Base-by-base conservation (phyloP, 2,113 vertebrate species). In the Thymallus thymallus region DNA sequence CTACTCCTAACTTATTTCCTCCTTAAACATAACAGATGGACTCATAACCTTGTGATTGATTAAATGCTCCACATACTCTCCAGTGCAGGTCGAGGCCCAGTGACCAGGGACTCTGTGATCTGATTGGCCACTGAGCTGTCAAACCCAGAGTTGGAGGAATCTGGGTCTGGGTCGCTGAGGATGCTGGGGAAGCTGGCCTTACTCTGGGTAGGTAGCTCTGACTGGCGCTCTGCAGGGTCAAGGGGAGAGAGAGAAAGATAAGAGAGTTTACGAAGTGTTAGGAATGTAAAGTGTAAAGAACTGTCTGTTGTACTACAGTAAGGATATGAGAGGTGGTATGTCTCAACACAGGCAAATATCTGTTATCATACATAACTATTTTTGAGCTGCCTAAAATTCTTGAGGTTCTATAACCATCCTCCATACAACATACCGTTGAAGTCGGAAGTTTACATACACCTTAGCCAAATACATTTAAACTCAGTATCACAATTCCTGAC, bases 131-230 rank as follows among this genome's bases (percentile, higher is more conserved):
- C 94, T 0, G 96, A 98, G 89, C 96, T 98, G 94, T 99, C 97
- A 71, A 98, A 98, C 18, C 96, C 98, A 0, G 98, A 99, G 90
- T 97, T 98, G 58, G 97, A 99, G 1, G 97, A 99, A 85, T 99
- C 98, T 5, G 97, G 98, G 76, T 99, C 97, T 0, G 98, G 97
- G 87, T 99, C 97, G 1, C 95, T 98, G 68, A 99, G 95, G 84
- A 99, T 94, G 87, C 97, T 98, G 70, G 98, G 98, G 82, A 99
- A 98, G 79, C 97, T 96, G 72, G 98, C 97, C 85, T 98, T 99
- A 82, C 98, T 99, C 82, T 99, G 98, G 0, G 97, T 99, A 83
- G 98, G 98, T 80, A 99, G 72, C 82, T 99, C 98, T 0, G 98
- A 99, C 85, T 99, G 98, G 63, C 97, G 97, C 84, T 99, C 98